These are phyloP conservation scores for Nothoprocta pentlandii DNA, from an alignment of 2,113 vertebrate species.

Conservation along the genomic window DNA sequence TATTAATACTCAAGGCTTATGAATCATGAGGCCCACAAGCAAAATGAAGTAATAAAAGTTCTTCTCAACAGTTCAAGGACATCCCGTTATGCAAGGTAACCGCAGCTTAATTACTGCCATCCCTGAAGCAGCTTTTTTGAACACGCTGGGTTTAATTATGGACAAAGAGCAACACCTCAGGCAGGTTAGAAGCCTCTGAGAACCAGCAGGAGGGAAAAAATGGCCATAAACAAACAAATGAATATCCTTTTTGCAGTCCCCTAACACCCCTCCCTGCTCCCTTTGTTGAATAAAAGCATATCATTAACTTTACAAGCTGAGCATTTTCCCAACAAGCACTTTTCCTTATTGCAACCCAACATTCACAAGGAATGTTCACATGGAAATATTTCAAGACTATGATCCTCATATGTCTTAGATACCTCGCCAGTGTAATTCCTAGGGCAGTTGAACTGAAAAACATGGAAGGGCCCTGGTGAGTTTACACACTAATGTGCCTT, in stretches of 20 bases:
- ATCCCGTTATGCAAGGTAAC: background rate
- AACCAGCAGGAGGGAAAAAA: background rate
- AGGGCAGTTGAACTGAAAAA: background rate
- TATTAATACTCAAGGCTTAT: background rate
- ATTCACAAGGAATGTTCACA: background rate
- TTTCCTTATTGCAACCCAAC: background rate
- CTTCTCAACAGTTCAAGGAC: background rate
- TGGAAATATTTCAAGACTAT: background rate
- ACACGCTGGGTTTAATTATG: background rate
- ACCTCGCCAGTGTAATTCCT: background rate
- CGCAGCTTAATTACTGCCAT: background rate
- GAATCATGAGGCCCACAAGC: background rate
- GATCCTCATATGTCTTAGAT: background rate
- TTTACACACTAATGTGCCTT: background rate
- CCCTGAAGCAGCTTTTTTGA: background rate
- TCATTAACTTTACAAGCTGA: background rate
- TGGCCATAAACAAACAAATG: background rate
- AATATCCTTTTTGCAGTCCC: background rate
- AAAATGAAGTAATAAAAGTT: slow-evolving; percentile 20
- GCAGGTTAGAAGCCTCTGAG: background rate
- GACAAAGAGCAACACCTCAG: background rate
- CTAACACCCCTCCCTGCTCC: background rate
- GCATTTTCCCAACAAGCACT: background rate
- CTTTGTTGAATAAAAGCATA: background rate
- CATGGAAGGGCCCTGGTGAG: background rate